Evolutionary conservation across 1,140 invertebrate species (phyloP).

Genomic region (Nilaparvata lugens): DNA sequence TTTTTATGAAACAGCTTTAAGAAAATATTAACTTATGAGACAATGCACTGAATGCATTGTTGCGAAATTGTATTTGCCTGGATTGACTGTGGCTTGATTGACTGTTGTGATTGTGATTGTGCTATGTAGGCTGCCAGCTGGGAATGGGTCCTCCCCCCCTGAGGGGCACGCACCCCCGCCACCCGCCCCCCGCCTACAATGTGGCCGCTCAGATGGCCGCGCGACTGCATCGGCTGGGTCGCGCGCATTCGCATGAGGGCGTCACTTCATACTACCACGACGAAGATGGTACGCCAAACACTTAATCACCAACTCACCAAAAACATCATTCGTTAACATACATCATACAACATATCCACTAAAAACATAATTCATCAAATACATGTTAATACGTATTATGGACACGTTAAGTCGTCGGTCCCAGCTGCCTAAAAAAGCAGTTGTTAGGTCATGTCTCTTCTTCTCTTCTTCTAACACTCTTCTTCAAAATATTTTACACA

Average conservation of each 20-base stretch:
- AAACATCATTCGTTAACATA: not conserved
- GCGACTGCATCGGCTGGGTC: slow-evolving; percentile 56
- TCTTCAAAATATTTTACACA: not conserved
- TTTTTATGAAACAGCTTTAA: too few species aligned
- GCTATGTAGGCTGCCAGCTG: too few species aligned
- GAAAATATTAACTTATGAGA: too few species aligned
- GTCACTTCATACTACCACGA: slow-evolving; percentile 66
- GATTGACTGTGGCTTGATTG: too few species aligned
- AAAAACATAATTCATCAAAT: not conserved
- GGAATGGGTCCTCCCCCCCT: too few species aligned
- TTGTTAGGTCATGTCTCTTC: too few species aligned
- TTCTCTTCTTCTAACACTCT: not conserved
- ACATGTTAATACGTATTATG: not conserved
- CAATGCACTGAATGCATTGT: too few species aligned
- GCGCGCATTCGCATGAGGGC: slow-evolving; percentile 78
- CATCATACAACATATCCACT: too few species aligned
- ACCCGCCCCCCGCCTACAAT: slow-evolving; percentile 62
- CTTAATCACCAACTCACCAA: not conserved
- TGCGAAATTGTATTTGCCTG: too few species aligned
- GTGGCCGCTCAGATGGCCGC: slow-evolving; percentile 71
- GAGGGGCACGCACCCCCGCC: slow-evolving; percentile 21
- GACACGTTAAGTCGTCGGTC: too few species aligned
- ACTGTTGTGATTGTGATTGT: too few species aligned
- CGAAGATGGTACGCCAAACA: slow-evolving; percentile 43
- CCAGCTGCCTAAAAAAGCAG: too few species aligned